phyloP scores from a whole-genome alignment of 2,888 invertebrate species.

The Hypselothyrea guttata region DNA sequence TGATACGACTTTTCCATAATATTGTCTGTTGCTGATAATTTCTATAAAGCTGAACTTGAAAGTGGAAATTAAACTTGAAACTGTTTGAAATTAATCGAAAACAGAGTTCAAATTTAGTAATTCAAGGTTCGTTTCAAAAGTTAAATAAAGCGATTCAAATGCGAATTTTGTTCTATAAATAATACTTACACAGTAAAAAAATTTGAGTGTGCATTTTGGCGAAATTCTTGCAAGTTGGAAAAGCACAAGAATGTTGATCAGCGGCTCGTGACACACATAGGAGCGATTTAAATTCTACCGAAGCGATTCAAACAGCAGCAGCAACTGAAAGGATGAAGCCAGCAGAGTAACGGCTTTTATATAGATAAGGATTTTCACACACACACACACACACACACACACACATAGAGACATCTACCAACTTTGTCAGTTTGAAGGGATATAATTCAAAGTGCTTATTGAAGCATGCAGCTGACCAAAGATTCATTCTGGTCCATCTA shows the following conservation, averaged over 20 bases:
- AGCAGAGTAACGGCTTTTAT: slow-evolving; percentile 42
- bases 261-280: slow-evolving; percentile 47
- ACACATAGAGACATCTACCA: not conserved
- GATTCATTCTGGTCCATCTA: slow-evolving; percentile 47
- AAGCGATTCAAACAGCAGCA: slow-evolving; percentile 27
- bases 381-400: slow-evolving; percentile 2
- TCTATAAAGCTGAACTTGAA: too few relatives aligned
- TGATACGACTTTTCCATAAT: too few relatives aligned
- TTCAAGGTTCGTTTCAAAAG: too few relatives aligned
- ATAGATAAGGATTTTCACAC: slow-evolving; percentile 13
- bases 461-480: slow-evolving; percentile 47
- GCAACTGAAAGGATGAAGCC: slow-evolving; percentile 57
- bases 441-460: slow-evolving; percentile 69
- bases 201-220: slow-evolving; percentile 67
- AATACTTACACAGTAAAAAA: slow-evolving; percentile 68
- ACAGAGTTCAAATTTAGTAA: too few relatives aligned
- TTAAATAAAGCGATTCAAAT: too few relatives aligned
- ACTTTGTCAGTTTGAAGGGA: slow-evolving; percentile 11
- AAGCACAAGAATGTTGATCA: slow-evolving; percentile 31
- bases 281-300: slow-evolving; percentile 27
- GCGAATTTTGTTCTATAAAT: too few relatives aligned
- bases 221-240: slow-evolving; percentile 20
- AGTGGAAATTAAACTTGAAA: too few relatives aligned
- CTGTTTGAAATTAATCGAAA: too few relatives aligned
- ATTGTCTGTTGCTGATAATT: too few relatives aligned